Percentiles rank a stretch among this genome's conserved stretches.
These are phyloP conservation scores for Paratrypauchen microcephalus DNA, from an alignment of 2,797 vertebrate species.

Conservation along the genomic window DNA sequence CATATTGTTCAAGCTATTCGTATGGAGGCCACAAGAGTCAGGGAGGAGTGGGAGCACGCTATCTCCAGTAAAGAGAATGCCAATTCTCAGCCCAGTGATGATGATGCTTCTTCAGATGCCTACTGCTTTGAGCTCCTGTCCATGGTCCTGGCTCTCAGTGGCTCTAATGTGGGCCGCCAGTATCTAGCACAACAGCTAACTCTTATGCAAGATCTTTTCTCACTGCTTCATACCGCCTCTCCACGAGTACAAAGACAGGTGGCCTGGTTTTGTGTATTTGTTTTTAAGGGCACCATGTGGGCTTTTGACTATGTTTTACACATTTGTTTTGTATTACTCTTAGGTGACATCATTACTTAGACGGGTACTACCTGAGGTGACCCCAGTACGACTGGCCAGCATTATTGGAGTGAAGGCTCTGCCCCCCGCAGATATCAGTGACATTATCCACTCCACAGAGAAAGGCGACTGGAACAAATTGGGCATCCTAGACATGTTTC, in stretches of 20 bases:
- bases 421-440: constrained; percentile 97
- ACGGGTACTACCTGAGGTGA: constrained; percentile 95
- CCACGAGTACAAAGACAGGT: constrained; percentile 98
- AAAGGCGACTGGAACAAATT: constrained; percentile 98
- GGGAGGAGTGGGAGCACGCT: constrained; percentile 98
- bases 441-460: constrained; percentile 99
- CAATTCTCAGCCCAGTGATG: constrained; percentile 96
- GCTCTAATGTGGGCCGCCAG: constrained; percentile 96
- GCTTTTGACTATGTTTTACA: neutral
- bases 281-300: neutral
- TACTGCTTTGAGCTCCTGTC: constrained; percentile 99
- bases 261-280: constrained; percentile 24
- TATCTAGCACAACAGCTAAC: constrained; percentile 97
- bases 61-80: constrained; percentile 99
- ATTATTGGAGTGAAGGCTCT: constrained; percentile 97
- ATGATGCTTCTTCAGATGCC: constrained; percentile 94
- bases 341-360: constrained; percentile 96
- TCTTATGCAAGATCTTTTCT: constrained; percentile 97
- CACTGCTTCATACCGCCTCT: constrained; percentile 94
- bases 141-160: constrained; percentile 96
- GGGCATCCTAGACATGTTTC: constrained; percentile 97
- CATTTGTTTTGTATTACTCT: neutral
- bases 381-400: constrained; percentile 93
- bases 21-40: constrained; percentile 96
- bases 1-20: constrained; percentile 99